Evolutionary conservation across 2,113 vertebrate genomes (phyloP).

Genomic region (Ceratotherium simum): DNA sequence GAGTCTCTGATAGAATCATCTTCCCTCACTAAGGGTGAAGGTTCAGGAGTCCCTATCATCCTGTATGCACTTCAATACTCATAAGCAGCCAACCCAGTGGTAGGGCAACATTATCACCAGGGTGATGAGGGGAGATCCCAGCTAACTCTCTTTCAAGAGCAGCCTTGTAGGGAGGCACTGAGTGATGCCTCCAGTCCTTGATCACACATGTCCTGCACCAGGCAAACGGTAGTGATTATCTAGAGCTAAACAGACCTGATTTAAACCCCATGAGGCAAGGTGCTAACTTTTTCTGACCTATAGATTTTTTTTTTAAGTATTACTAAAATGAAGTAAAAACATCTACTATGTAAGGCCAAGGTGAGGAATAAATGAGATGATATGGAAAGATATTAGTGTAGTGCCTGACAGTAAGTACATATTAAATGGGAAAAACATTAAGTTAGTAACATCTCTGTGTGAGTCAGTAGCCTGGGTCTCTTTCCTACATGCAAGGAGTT

Average conservation of each 20-base stretch:
- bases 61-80: neutral
- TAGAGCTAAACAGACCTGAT: neutral
- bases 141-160: neutral
- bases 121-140: neutral
- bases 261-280: neutral
- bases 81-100: neutral
- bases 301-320: too few relatives aligned
- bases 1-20: neutral
- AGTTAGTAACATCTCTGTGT: neutral
- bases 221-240: neutral
- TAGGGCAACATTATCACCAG: neutral
- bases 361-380: neutral
- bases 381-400: neutral
- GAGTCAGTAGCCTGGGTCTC: neutral
- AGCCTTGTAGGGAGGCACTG: accelerated
- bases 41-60: neutral
- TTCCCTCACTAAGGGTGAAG: neutral
- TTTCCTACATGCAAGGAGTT: neutral
- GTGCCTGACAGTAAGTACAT: neutral
- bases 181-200: neutral
- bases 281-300: neutral
- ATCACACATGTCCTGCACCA: too few relatives aligned
- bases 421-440: neutral
- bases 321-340: too few relatives aligned
- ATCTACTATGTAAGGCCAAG: neutral